These are phyloP conservation scores for Erebia ligea DNA, from an alignment of 2,888 invertebrate genomes.

Conservation along the genomic window DNA sequence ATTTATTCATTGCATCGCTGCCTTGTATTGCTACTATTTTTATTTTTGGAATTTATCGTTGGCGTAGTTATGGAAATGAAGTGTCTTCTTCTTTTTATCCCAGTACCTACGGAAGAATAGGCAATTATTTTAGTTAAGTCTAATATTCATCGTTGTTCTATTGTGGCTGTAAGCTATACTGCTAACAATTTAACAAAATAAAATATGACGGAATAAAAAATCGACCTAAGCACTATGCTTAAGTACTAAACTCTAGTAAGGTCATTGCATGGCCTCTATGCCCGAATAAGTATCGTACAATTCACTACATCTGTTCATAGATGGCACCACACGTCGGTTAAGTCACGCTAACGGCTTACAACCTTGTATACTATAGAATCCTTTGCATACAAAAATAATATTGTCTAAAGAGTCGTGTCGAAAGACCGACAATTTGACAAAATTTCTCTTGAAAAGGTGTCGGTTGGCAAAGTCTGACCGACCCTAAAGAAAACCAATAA, in stretches of 20 bases:
- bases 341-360: neutral
- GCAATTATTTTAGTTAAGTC: neutral
- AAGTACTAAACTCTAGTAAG: too few species aligned
- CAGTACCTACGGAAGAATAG: neutral
- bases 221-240: too few species aligned
- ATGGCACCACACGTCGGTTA: conserved; percentile 11
- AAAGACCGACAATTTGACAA: conserved; percentile 4
- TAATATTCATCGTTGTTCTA: neutral
- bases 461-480: conserved; percentile 13
- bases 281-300: neutral
- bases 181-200: too few species aligned
- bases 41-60: conserved; percentile 39
- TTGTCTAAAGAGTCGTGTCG: neutral
- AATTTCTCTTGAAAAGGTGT: conserved; percentile 23
- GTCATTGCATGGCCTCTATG: too few species aligned
- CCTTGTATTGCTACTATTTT: conserved; percentile 38
- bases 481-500: neutral
- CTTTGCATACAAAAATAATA: too few species aligned
- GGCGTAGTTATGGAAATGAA: conserved; percentile 20
- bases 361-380: neutral
- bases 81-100: conserved; percentile 6
- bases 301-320: neutral
- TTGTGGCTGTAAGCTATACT: too few species aligned
- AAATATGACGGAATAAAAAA: too few species aligned
- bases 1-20: conserved; percentile 64